Evolutionary conservation across 2,797 vertebrate species (phyloP).

Genomic region (Microctenopoma stevenorrisi): DNA sequence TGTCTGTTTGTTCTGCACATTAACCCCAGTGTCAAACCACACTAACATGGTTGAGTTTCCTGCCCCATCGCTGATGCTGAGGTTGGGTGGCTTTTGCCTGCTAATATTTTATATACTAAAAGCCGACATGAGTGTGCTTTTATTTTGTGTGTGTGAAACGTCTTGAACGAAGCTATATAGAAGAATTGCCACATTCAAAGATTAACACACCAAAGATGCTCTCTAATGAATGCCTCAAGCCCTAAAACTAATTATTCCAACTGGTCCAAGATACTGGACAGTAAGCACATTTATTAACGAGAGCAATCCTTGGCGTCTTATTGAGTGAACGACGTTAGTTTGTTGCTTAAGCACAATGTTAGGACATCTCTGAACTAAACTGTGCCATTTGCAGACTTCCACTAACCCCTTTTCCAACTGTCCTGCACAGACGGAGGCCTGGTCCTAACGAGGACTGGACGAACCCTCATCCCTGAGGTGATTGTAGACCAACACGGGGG

Average conservation of each 20-base stretch:
- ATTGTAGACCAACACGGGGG: slow-evolving; percentile 68
- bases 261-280: background rate
- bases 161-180: background rate
- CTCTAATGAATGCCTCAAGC: slow-evolving; percentile 6
- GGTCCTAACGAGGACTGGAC: slow-evolving; percentile 81
- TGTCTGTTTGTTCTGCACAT: slow-evolving; percentile 9
- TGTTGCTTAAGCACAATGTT: slow-evolving; percentile 13
- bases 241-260: slow-evolving; percentile 3
- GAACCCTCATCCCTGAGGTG: slow-evolving; percentile 80
- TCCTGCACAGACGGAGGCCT: slow-evolving; percentile 81
- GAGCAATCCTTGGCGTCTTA: slow-evolving; percentile 70
- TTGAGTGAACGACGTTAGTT: slow-evolving; percentile 16
- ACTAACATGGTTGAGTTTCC: slow-evolving; percentile 65
- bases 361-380: background rate
- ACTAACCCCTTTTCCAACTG: slow-evolving; percentile 15
- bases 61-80: background rate
- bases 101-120: slow-evolving; percentile 16
- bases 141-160: background rate
- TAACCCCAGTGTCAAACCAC: slow-evolving; percentile 44
- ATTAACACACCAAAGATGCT: slow-evolving; percentile 73
- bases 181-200: slow-evolving; percentile 22
- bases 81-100: slow-evolving; percentile 23
- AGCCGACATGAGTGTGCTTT: slow-evolving; percentile 14
- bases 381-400: slow-evolving; percentile 27
- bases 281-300: background rate